These are phyloP conservation scores for Apomyelois bistriatella DNA, from an alignment of 2,888 invertebrate genomes.

Conservation along the genomic window DNA sequence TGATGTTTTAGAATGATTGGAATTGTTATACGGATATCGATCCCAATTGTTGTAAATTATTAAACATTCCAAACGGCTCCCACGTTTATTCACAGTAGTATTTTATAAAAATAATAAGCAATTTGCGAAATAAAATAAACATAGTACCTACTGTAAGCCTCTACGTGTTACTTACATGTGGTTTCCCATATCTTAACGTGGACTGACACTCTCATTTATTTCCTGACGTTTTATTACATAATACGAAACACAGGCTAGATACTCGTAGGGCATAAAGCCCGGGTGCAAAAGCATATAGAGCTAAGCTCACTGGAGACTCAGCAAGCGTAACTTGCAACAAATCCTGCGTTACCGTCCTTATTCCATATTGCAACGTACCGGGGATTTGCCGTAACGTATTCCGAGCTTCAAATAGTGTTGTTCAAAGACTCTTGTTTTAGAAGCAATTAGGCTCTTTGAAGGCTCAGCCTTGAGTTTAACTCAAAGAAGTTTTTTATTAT, in stretches of 20 bases:
- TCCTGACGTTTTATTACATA: slow-evolving; percentile 49
- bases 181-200: slow-evolving; percentile 7
- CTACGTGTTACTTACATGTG: background rate
- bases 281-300: slow-evolving; percentile 37
- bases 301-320: slow-evolving; percentile 53
- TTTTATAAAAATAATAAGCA: no score
- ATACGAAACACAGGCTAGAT: slow-evolving; percentile 49
- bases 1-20: slow-evolving; percentile 9
- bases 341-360: slow-evolving; percentile 62
- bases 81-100: no score
- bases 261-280: slow-evolving; percentile 49
- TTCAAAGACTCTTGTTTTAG: background rate
- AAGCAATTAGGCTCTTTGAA: background rate
- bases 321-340: slow-evolving; percentile 58
- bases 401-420: slow-evolving; percentile 37
- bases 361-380: slow-evolving; percentile 54
- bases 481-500: no score
- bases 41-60: background rate
- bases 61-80: no score
- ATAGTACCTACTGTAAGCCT: no score
- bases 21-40: background rate
- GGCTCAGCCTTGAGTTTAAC: background rate
- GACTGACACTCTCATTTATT: slow-evolving; percentile 44
- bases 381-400: slow-evolving; percentile 59
- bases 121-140: no score